These are phyloP conservation scores for Brachirus orientalis DNA, from an alignment of 2,113 vertebrate species.

Conservation along the genomic window DNA sequence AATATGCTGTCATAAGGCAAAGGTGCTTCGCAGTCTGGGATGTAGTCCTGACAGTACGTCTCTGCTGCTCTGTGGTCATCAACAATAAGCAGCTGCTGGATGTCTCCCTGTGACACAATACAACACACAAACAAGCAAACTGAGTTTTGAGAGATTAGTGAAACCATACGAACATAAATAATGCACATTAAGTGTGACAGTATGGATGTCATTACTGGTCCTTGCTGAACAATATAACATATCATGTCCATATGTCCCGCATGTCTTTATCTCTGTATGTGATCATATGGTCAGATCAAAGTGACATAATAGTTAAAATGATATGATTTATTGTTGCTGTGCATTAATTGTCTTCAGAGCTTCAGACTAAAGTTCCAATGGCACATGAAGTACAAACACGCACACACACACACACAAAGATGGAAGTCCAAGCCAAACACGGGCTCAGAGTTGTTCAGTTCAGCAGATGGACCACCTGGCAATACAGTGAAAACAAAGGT, in stretches of 20 bases:
- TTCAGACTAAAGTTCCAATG: conserved; percentile 26
- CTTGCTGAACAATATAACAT: conserved; percentile 6
- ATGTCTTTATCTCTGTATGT: conserved; percentile 33
- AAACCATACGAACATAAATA: conserved; percentile 8
- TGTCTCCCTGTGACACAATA: conserved; percentile 86
- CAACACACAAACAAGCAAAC: conserved; percentile 12
- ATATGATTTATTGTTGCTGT: conserved; percentile 31
- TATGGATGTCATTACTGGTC: background rate
- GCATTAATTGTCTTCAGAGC: conserved; percentile 63
- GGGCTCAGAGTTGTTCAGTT: conserved; percentile 15
- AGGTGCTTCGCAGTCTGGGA: conserved; percentile 90
- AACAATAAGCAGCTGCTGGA: conserved; percentile 93
- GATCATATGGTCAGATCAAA: conserved; percentile 64
- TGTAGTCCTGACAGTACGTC: conserved; percentile 94
- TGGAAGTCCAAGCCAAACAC: conserved; percentile 30
- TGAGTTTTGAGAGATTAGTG: background rate
- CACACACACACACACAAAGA: conserved; percentile 11
- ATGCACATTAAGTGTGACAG: conserved; percentile 7
- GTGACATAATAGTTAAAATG: conserved; percentile 24
- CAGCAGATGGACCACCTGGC: conserved; percentile 59
- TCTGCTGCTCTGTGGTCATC: conserved; percentile 88
- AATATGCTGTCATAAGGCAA: conserved; percentile 80
- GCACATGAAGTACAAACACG: conserved; percentile 2
- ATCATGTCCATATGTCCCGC: conserved; percentile 13
- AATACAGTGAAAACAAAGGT: conserved; percentile 32